A percentile compares a stretch with the other conserved stretches of the same genome.
phyloP scores from a whole-genome alignment of 2,797 vertebrate genomes.

The Tamandua tetradactyla region DNA sequence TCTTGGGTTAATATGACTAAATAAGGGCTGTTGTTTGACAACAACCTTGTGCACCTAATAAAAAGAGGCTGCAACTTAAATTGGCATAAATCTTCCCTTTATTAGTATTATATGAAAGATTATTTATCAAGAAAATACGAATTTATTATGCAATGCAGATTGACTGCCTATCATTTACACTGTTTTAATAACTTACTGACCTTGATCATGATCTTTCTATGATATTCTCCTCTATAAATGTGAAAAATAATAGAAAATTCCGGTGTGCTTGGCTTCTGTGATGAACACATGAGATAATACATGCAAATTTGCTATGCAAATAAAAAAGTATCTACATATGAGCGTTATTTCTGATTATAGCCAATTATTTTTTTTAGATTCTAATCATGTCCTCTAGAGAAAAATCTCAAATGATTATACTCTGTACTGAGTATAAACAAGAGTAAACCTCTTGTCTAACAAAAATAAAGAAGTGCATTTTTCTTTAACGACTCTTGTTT shows the following conservation, averaged over 20 bases:
- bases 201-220: background rate
- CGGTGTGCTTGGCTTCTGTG: background rate
- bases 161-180: background rate
- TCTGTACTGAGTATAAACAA: background rate
- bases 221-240: background rate
- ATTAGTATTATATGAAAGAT: background rate
- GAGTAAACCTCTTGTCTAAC: background rate
- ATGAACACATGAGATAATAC: background rate
- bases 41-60: background rate
- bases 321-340: background rate
- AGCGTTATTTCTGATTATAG: background rate
- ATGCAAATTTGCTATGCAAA: background rate
- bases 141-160: background rate
- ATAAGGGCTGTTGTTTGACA: background rate
- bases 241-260: background rate
- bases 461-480: background rate
- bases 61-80: background rate
- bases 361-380: background rate
- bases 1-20: background rate
- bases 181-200: no score
- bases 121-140: background rate
- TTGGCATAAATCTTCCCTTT: background rate
- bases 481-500: background rate
- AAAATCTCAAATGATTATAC: background rate
- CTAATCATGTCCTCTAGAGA: background rate